Evolutionary conservation across 2,797 vertebrate genomes (phyloP), one percentile per base, ranked within the genome.

Genomic region (Aselliscus stoliczkanus): DNA sequence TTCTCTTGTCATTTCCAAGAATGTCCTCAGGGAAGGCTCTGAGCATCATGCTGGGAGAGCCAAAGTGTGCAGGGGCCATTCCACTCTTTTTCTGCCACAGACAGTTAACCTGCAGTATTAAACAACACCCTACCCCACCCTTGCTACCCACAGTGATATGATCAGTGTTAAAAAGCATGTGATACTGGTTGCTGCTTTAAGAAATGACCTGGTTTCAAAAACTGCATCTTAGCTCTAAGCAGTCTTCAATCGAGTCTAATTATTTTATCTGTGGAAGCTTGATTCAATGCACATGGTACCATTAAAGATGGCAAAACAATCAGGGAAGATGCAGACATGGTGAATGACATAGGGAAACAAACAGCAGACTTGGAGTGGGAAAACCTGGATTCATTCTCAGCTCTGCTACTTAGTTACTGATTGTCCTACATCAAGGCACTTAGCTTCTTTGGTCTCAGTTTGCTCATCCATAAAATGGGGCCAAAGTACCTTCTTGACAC

Each of bases 161-260:
- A 97, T 97, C 97, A 97, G 94, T 88, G 95, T 88, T 92, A 83
- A 93, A 77, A 94, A 96, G 86, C 97, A 96, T 44, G 60, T 97
- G 96, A 93, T 72, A 62, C 52, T 52, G 65, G 58, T 89, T 81
- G 62, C 86, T 82, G 76, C 94, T 95, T 82, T 81, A 95, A 95
- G 93, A 97, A 88, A 72, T 97, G 97, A 97, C 97, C 97, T 96
- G 96, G 91, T 98, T 98, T 98, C 94, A 87, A 84, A 96, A 89
- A 37, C 39, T 80, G 65, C 64, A 50, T 76, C 79, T 95, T 58
- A 56, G 65, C 86, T 87, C 83, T 96, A 94, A 83, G 69, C 65
- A 81, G 39, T 29, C 75, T 84, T 94, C 56, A 65, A 29, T 0
- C 58, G 70, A 79, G 64, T 83, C 73, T 77, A 47, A 42, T 64